Conservation (phyloP, 2,113 vertebrate genomes). For the Gambusia affinis region DNA sequence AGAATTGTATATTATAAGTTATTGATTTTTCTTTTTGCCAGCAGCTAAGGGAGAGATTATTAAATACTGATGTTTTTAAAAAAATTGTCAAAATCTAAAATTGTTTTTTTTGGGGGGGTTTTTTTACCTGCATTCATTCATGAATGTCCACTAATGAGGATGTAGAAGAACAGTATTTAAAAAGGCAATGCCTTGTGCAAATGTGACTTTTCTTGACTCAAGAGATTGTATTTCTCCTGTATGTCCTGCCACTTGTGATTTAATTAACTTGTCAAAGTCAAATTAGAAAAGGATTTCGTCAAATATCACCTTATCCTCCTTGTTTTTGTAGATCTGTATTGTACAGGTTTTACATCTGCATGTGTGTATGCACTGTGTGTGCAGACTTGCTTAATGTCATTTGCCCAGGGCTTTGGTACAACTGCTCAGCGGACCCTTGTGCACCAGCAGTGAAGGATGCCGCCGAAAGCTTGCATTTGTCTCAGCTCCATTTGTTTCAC, state of each 20-base stretch:
- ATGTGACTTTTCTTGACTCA: slow-evolving; percentile 13
- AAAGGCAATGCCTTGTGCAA: background rate
- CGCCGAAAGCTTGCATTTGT: slow-evolving; percentile 55
- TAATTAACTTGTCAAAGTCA: background rate
- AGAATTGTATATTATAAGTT: background rate
- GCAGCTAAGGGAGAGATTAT: background rate
- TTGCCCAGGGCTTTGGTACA: slow-evolving; percentile 32
- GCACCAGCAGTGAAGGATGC: slow-evolving; percentile 65
- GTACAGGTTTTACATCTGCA: background rate
- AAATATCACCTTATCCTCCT: background rate
- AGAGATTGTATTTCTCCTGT: slow-evolving; percentile 1
- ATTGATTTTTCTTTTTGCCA: background rate
- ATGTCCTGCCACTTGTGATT: background rate
- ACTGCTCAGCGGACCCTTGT: slow-evolving; percentile 4
- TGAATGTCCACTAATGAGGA: background rate
- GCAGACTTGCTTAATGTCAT: slow-evolving; percentile 24
- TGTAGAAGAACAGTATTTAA: background rate
- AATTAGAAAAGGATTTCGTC: background rate
- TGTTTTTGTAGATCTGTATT: slow-evolving; percentile 15
- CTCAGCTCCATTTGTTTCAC: slow-evolving; percentile 69
- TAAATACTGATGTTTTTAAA: background rate
- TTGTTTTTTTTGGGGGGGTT: too few relatives aligned
- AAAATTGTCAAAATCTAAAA: too few relatives aligned
- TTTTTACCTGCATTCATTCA: background rate
- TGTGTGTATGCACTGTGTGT: background rate